A percentile compares a stretch with the other conserved stretches of the same genome.
Evolutionary conservation across 2,797 vertebrate genomes (phyloP).

Genomic region (Argyrosomus regius): DNA sequence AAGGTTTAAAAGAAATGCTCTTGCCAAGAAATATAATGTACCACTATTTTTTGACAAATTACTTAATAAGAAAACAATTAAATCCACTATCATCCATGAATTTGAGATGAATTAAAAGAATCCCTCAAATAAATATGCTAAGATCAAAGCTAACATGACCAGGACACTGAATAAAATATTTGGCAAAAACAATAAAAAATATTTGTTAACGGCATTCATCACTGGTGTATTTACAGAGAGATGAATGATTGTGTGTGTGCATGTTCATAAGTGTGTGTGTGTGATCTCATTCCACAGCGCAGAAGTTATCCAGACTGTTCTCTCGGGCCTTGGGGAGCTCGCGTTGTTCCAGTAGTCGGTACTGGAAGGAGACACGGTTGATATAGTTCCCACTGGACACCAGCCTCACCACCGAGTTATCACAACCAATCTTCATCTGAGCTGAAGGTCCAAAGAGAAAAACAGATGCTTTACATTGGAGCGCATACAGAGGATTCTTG

Average conservation of each 20-base stretch:
- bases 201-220: constrained; percentile 33
- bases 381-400: constrained; percentile 95
- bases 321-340: constrained; percentile 88
- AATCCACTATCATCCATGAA: constrained; percentile 20
- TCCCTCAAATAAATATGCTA: constrained; percentile 68
- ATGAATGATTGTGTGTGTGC: constrained; percentile 38
- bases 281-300: constrained; percentile 83
- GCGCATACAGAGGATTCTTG: constrained; percentile 12
- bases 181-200: constrained; percentile 62
- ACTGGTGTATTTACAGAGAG: constrained; percentile 64
- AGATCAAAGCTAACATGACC: constrained; percentile 37
- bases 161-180: constrained; percentile 48
- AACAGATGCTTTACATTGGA: constrained; percentile 46
- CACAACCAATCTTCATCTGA: constrained; percentile 96
- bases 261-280: constrained; percentile 8
- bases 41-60: constrained; percentile 39
- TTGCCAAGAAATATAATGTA: constrained; percentile 34
- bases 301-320: constrained; percentile 92
- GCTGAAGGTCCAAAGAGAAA: constrained; percentile 79
- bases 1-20: constrained; percentile 6
- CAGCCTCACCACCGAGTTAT: constrained; percentile 94
- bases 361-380: constrained; percentile 95
- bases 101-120: constrained; percentile 43
- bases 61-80: constrained; percentile 27
- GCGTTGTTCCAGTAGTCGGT: constrained; percentile 88